Evolutionary conservation across 2,797 vertebrate species (phyloP).

Genomic region (Arrhamphus sclerolepis): DNA sequence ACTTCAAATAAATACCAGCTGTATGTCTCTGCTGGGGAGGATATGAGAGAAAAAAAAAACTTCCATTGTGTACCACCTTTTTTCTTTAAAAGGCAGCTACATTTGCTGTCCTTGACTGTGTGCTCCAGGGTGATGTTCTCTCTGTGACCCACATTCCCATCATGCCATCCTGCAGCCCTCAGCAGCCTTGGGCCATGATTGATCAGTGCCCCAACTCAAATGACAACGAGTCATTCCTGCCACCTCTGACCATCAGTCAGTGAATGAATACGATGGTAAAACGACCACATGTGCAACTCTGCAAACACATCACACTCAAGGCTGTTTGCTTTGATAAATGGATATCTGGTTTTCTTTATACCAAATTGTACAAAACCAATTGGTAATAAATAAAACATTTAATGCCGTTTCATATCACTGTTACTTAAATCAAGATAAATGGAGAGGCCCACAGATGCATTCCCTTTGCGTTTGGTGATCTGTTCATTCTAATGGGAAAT

Average conservation of each 20-base stretch:
- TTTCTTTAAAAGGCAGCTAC: no score
- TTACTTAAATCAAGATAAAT: slow-evolving; percentile 18
- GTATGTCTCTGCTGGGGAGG: no score
- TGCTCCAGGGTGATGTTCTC: slow-evolving; percentile 11
- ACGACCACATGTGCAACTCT: slow-evolving; percentile 35
- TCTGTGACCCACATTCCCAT: slow-evolving; percentile 40
- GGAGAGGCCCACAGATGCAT: slow-evolving; percentile 22
- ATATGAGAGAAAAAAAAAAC: no score
- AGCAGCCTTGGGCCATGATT: slow-evolving; percentile 65
- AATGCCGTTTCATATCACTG: slow-evolving; percentile 6
- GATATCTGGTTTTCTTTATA: slow-evolving; percentile 30
- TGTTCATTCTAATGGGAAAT: slow-evolving; percentile 53
- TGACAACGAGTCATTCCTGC: slow-evolving; percentile 71
- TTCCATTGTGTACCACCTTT: no score
- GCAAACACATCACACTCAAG: slow-evolving; percentile 1
- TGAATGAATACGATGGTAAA: slow-evolving; percentile 31
- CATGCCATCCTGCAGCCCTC: slow-evolving; percentile 11
- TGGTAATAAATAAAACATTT: slow-evolving; percentile 6
- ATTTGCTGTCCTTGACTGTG: slow-evolving; percentile 14
- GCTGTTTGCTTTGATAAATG: slow-evolving; percentile 49
- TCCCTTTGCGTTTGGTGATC: slow-evolving; percentile 23
- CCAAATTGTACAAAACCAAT: slow-evolving; percentile 8
- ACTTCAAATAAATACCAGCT: no score
- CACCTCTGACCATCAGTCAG: slow-evolving; percentile 61
- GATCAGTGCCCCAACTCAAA: slow-evolving; percentile 67